Conservation (phyloP, 2,888 invertebrate genomes). For the Chymomyza fuscimana region DNA sequence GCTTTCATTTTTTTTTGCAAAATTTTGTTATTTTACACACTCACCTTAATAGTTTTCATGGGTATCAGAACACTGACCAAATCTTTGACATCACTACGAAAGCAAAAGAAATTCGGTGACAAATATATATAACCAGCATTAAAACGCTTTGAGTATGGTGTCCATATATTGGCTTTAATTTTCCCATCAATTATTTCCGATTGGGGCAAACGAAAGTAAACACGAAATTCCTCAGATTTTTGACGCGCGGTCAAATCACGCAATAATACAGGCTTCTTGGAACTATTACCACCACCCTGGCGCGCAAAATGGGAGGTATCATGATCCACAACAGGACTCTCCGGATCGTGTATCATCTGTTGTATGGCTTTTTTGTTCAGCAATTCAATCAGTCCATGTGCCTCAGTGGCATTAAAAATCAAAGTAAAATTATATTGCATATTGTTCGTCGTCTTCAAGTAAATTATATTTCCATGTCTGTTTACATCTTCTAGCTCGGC, state of each 20-base stretch:
- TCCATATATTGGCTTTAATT: conserved; percentile 91
- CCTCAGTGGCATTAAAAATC: conserved; percentile 93
- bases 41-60: conserved; percentile 87
- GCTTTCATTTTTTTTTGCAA: background rate
- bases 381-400: conserved; percentile 95
- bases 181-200: conserved; percentile 96
- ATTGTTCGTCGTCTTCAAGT: conserved; percentile 90
- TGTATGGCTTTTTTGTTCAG: conserved; percentile 98
- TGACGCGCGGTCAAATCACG: conserved; percentile 96
- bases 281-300: conserved; percentile 88
- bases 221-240: conserved; percentile 93
- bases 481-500: conserved; percentile 88
- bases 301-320: conserved; percentile 92
- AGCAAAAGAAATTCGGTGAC: conserved; percentile 97
- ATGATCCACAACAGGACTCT: conserved; percentile 93
- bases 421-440: conserved; percentile 93
- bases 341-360: conserved; percentile 88
- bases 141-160: conserved; percentile 95
- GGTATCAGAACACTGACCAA: conserved; percentile 94
- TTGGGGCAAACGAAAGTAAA: conserved; percentile 91
- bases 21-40: background rate
- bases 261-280: conserved; percentile 95
- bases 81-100: conserved; percentile 92
- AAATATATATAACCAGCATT: conserved; percentile 93
- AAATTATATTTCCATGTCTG: conserved; percentile 89